Evolutionary conservation across 2,888 invertebrate species (phyloP), one percentile per base, ranked within the genome.

Genomic region (Anaspis maculata): DNA sequence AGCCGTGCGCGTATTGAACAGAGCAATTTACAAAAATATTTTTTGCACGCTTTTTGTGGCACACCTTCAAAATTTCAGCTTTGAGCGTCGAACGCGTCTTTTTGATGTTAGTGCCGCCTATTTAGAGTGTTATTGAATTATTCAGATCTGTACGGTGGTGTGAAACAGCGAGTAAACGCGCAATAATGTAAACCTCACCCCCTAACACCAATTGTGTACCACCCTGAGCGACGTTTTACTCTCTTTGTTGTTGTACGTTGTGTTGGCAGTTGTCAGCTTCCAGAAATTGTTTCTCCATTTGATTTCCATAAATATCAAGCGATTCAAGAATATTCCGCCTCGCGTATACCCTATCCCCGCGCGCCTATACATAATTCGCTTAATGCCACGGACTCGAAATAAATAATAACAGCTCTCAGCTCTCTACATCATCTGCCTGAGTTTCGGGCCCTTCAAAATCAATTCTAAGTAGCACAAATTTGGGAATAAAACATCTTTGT

Each of bases 81-180:
- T n/a, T n/a, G n/a, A n/a, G n/a, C n/a, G n/a, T n/a, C n/a, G n/a
- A n/a, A n/a, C n/a, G 50, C 53, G 54, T 48, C 54, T 57, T 54
- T 58, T 52, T 54, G 52, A 54, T 54, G 58, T 57, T 55, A 52
- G 54, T 52, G 52, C 45, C 54, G 57, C 56, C 54, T 54, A 59
- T 57, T 58, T 57, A 56, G 52, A 51, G 51, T 55, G 53, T 59
- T 57, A 59, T 58, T 59, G 56, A 59, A 59, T 59, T 59, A 59
- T 59, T 59, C 58, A 57, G 58, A 57, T 58, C 57, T 55, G 56
- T 49, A 56, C 53, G 47, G 54, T 52, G 57, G 56, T 56, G 57
- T 54, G 56, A 59, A 59, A 59, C 56, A 57, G 56, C 52, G 51
- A 54, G 51, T 56, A 58, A 58, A 56, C 56, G 57, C 45, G 48